A percentile compares a stretch with the other conserved stretches of the same genome.
Conservation (phyloP, 2,888 invertebrate genomes). For the Nephrotoma flavescens region DNA sequence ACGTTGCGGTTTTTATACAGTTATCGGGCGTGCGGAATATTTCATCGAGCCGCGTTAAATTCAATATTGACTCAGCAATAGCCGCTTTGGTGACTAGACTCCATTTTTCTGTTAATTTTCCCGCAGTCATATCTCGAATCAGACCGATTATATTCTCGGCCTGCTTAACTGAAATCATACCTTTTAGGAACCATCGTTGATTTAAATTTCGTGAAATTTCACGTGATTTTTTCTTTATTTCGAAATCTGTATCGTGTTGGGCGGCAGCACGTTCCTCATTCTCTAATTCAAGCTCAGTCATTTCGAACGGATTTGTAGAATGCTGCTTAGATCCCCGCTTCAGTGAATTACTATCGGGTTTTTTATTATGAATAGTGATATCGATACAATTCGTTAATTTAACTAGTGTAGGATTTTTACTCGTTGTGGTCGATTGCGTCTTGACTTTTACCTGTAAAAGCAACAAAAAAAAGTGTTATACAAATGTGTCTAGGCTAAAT, state of each 20-base stretch:
- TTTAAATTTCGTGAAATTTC: constrained; percentile 25
- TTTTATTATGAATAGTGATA: constrained; percentile 26
- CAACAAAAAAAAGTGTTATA: not conserved
- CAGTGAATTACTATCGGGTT: constrained; percentile 2
- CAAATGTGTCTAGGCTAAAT: not conserved
- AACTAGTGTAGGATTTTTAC: constrained; percentile 35
- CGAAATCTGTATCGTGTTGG: not conserved
- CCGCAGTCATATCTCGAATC: constrained; percentile 87
- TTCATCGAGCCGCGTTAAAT: constrained; percentile 68
- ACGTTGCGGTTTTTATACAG: constrained; percentile 67
- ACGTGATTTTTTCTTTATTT: constrained; percentile 16
- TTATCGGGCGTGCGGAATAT: constrained; percentile 54
- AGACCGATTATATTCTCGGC: constrained; percentile 78
- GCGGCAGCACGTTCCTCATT: not conserved
- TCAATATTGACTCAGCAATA: constrained; percentile 72
- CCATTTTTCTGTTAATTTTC: constrained; percentile 75
- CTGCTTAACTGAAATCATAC: constrained; percentile 67
- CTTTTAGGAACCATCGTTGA: constrained; percentile 72
- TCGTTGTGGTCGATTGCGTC: constrained; percentile 31
- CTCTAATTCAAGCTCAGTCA: not conserved
- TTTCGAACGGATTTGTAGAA: not conserved
- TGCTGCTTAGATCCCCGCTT: not conserved
- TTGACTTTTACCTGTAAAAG: constrained; percentile 11
- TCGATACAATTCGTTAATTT: constrained; percentile 28
- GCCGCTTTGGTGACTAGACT: constrained; percentile 74